Percentiles rank a stretch among this genome's conserved stretches.
Conservation (phyloP, 2,113 vertebrate genomes). For the Leucopsar rothschildi region DNA sequence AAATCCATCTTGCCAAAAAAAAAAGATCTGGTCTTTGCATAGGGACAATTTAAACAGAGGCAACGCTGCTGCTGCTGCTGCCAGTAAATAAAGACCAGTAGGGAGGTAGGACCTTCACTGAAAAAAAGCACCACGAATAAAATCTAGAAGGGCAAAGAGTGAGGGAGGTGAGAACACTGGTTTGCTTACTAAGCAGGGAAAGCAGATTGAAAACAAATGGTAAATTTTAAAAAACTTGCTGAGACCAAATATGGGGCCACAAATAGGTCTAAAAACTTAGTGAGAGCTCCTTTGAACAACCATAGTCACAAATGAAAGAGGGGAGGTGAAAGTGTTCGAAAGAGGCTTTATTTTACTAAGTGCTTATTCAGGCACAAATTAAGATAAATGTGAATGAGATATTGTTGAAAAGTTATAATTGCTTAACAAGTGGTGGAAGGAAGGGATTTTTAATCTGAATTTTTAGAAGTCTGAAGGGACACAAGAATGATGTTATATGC, state of each 20-base stretch:
- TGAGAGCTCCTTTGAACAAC: not conserved
- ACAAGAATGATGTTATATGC: not conserved
- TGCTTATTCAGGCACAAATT: not conserved
- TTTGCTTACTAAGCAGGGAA: not conserved
- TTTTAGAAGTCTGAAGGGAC: not conserved
- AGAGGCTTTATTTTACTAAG: not conserved
- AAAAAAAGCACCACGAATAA: not conserved
- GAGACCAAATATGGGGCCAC: not conserved
- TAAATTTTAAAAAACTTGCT: not conserved
- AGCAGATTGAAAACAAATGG: not conserved
- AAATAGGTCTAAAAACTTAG: not conserved
- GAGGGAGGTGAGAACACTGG: not conserved
- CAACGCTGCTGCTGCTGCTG: not conserved
- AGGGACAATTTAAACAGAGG: not conserved
- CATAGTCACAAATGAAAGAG: not conserved
- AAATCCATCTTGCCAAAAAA: not conserved
- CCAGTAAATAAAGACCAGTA: not conserved
- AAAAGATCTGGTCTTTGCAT: not conserved
- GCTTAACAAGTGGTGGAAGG: not conserved
- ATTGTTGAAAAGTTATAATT: not conserved
- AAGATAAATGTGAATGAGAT: not conserved
- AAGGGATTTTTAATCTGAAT: not conserved
- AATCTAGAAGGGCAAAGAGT: not conserved
- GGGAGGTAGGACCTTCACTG: not conserved
- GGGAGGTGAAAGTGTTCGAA: not conserved